Evolutionary conservation across 2,113 vertebrate genomes (phyloP), one percentile per base, ranked within the genome.

Genomic region (Nesoenas mayeri): DNA sequence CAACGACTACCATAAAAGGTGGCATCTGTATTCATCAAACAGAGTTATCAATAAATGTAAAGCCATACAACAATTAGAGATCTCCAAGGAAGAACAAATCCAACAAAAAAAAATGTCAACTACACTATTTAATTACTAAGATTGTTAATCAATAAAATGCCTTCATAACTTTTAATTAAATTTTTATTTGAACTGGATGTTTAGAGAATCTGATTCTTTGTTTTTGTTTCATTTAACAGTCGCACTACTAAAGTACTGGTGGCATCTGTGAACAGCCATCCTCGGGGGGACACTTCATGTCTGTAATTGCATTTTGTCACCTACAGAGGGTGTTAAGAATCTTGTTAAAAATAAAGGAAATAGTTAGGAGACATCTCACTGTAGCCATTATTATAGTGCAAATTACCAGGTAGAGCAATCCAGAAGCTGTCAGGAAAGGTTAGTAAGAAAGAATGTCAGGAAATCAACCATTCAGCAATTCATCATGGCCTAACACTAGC

Each of bases 261-360:
- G 98, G 98, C 99, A 99, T 98, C 98, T 99, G 98, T 95, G 98
- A 98, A 97, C 97, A 94, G 73, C 97, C 96, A 89, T 97, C 97
- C 98, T 98, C 97, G 25, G 91, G 96, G 98, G 98, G 97, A 97
- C 98, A 97, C 97, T 99, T 98, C 97, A 84, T 96, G 98, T 98
- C 98, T 99, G 99, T 99, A 99, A 99, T 99, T 99, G 98, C 99
- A 98, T 99, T 99, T 98, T 98, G 98, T 99, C 98, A 99, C 99
- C 99, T 99, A 99, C 99, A 99, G 99, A 99, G 99, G 99, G 99
- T 99, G 99, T 99, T 99, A 98, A 99, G 99, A 98, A 99, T 98
- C 98, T 99, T 98, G 98, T 98, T 99, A 99, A 99, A 99, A 98
- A 97, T 98, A 97, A 97, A 97, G 97, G 96, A 98, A 98, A 98